Conservation (phyloP, 2,797 vertebrate genomes). For the Hephaestus fuliginosus region DNA sequence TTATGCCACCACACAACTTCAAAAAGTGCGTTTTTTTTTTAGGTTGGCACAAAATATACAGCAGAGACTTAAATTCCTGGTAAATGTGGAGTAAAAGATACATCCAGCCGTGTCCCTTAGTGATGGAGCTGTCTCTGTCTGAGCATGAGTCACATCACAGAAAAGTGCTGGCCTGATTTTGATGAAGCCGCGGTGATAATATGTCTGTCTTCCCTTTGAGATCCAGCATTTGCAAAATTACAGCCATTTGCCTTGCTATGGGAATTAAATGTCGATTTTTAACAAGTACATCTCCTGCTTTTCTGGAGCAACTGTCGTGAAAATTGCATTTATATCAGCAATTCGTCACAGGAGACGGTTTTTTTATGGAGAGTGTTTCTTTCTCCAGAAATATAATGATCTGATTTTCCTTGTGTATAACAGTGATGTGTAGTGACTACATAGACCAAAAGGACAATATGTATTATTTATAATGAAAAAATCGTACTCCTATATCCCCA, state of each 20-base stretch:
- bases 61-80: slow-evolving; percentile 41
- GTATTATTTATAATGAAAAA: neutral
- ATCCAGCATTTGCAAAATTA: slow-evolving; percentile 58
- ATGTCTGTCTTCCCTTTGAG: slow-evolving; percentile 37
- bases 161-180: slow-evolving; percentile 57
- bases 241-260: slow-evolving; percentile 40
- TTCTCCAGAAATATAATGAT: slow-evolving; percentile 13
- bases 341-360: neutral
- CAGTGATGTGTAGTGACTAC: neutral
- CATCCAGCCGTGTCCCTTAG: slow-evolving; percentile 37
- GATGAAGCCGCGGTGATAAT: slow-evolving; percentile 50
- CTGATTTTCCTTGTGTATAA: slow-evolving; percentile 13
- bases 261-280: slow-evolving; percentile 49
- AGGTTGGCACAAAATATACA: slow-evolving; percentile 39
- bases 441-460: slow-evolving; percentile 2
- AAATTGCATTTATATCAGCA: slow-evolving; percentile 28
- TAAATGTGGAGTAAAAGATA: slow-evolving; percentile 45
- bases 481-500: neutral
- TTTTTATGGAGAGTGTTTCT: neutral
- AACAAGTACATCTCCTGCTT: slow-evolving; percentile 29
- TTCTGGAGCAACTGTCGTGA: slow-evolving; percentile 29
- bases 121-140: slow-evolving; percentile 41
- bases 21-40: slow-evolving; percentile 13
- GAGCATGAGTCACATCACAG: slow-evolving; percentile 57
- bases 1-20: slow-evolving; percentile 30